Evolutionary conservation across 2,797 vertebrate species (phyloP).

Genomic region (Leucoraja ocellata): DNA sequence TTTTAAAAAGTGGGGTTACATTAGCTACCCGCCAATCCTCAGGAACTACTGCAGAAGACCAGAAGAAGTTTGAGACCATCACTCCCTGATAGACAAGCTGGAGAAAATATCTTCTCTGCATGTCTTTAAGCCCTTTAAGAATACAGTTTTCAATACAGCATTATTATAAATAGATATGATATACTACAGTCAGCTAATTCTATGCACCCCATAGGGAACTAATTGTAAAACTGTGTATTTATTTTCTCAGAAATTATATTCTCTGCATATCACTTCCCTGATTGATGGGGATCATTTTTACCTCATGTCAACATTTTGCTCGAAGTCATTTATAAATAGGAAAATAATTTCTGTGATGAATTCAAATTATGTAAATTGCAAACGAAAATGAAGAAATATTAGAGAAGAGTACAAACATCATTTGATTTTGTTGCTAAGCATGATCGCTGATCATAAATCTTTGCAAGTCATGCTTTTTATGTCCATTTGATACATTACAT

Average conservation of each 20-base stretch:
- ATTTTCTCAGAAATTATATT: background rate
- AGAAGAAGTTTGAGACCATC: no score
- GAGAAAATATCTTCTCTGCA: no score
- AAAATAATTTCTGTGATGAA: background rate
- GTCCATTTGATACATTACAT: background rate
- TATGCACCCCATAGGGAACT: background rate
- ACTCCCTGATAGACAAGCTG: no score
- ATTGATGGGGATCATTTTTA: background rate
- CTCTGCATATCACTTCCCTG: background rate
- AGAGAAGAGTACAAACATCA: background rate
- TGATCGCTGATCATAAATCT: background rate
- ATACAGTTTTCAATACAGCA: background rate
- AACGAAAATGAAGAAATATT: background rate
- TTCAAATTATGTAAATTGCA: background rate
- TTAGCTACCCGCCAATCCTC: no score
- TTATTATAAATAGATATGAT: background rate
- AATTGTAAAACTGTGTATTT: background rate
- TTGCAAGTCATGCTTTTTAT: background rate
- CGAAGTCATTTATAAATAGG: background rate
- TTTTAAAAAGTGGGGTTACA: no score
- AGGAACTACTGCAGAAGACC: no score
- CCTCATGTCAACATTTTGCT: background rate
- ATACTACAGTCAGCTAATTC: background rate
- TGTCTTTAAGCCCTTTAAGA: background rate
- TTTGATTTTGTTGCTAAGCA: background rate